These are phyloP conservation scores for Martes martes DNA, from an alignment of 2,113 vertebrate species.

Conservation along the genomic window DNA sequence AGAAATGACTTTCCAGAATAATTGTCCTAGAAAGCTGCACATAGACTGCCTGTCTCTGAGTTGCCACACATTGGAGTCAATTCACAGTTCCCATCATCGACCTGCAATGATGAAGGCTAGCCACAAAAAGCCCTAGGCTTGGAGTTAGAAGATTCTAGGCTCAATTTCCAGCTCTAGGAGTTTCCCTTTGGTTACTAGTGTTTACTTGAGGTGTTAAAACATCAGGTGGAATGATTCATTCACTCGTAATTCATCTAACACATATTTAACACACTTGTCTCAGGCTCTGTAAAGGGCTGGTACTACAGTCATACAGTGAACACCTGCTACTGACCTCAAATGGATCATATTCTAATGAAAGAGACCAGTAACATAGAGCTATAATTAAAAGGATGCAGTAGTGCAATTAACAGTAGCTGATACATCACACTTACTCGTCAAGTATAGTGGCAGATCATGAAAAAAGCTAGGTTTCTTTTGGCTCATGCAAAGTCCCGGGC, in stretches of 20 bases:
- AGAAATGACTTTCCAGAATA: slow-evolving; percentile 74
- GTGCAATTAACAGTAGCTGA: background rate
- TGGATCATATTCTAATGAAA: background rate
- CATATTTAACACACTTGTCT: slow-evolving; percentile 18
- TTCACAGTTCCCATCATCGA: background rate
- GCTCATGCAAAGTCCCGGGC: background rate
- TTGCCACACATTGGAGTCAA: background rate
- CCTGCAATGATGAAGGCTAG: background rate
- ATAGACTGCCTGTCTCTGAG: slow-evolving; percentile 48
- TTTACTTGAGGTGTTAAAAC: slow-evolving; percentile 37
- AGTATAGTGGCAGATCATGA: background rate
- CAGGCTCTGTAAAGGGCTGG: background rate
- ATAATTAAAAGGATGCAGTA: background rate
- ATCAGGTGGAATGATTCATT: slow-evolving; percentile 54
- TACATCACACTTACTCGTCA: background rate
- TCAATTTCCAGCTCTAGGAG: slow-evolving; percentile 16
- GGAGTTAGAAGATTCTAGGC: background rate
- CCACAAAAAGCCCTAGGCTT: background rate
- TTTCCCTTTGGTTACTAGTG: slow-evolving; percentile 25
- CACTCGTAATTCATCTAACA: slow-evolving; percentile 30
- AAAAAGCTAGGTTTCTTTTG: background rate
- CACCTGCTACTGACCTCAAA: background rate
- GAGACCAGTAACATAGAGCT: background rate
- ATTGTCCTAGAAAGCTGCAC: slow-evolving; percentile 67
- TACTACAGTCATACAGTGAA: background rate